Percentiles rank a stretch among this genome's conserved stretches.
Evolutionary conservation across 92 coral and sea anemone genomes (phyloP).

Genomic region (Siderastrea radians): DNA sequence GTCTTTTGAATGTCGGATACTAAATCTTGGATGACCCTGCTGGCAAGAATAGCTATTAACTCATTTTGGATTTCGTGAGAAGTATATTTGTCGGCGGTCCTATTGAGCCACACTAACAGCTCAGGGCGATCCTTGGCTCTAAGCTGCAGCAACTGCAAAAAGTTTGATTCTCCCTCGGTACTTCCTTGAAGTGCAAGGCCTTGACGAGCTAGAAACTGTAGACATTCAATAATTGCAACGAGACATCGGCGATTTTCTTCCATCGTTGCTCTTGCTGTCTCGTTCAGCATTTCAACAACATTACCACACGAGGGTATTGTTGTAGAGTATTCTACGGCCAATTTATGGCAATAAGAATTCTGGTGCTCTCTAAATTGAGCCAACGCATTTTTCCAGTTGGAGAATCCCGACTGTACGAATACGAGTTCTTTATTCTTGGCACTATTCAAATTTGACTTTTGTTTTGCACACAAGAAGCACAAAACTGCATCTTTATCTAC

Average conservation of each 20-base stretch:
- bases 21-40: slow-evolving; percentile 39
- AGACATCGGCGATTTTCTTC: slow-evolving; percentile 60
- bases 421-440: slow-evolving; percentile 68
- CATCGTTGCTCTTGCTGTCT: slow-evolving; percentile 58
- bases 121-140: too few relatives aligned
- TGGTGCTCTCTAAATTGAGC: slow-evolving; percentile 72
- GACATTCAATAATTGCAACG: slow-evolving; percentile 54
- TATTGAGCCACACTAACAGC: too few relatives aligned
- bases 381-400: slow-evolving; percentile 76
- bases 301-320: slow-evolving; percentile 71
- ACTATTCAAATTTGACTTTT: slow-evolving; percentile 59
- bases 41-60: slow-evolving; percentile 49
- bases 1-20: slow-evolving; percentile 51
- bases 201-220: slow-evolving; percentile 62
- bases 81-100: slow-evolving; percentile 47
- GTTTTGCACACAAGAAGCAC: slow-evolving; percentile 65
- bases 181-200: slow-evolving; percentile 41
- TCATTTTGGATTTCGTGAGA: slow-evolving; percentile 62
- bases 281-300: slow-evolving; percentile 65
- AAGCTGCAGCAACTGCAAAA: slow-evolving; percentile 28
- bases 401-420: slow-evolving; percentile 60
- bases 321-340: slow-evolving; percentile 67
- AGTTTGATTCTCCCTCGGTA: slow-evolving; percentile 41
- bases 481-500: slow-evolving; percentile 75
- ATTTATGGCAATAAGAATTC: slow-evolving; percentile 64